Base-by-base conservation (phyloP, 2,113 vertebrate genomes). In the Anguilla japonica region DNA sequence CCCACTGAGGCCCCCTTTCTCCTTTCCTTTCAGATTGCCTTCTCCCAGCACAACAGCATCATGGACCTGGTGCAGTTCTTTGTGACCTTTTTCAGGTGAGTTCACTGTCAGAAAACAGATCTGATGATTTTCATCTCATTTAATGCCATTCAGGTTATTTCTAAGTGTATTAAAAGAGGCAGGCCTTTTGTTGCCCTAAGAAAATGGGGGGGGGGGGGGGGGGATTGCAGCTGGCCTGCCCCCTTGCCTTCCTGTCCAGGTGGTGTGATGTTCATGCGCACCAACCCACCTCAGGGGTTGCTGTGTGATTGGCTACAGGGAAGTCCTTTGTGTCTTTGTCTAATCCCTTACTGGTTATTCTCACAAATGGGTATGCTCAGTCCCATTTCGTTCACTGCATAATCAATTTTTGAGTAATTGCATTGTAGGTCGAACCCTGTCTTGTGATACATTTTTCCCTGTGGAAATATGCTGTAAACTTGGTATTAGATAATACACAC, bases 21-120 rank as follows among this genome's bases (percentile, higher is more conserved):
- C 82, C 92, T 90, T 90, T 75, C 92, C 93, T 93, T 91, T 84
- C 94, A 99, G 98, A 99, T 99, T 88, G 98, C 98, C 82, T 99
- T 99, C 94, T 99, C 98, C 79, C 98, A 99, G 87, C 98, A 99
- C 93, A 99, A 98, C 92, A 99, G 97, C 34, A 98, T 99, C 92
- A 99, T 99, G 98, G 98, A 99, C 93, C 96, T 99, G 4, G 98
- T 99, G 90, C 98, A 99, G 94, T 99, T 99, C 94, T 99, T 99
- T 93, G 98, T 99, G 91, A 99, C 98, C 2, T 99, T 99, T 93
- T 99, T 99, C 96, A 99, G 98, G 98, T 99, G 95, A 97, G 94
- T 93, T 6, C 60, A 81, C 7, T 22, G 18, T 41, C 60, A 67
- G 60, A 67, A 26, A 67, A 63, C 22, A 60, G 9, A 18, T 18